Evolutionary conservation across 2,888 invertebrate species (phyloP), one percentile per base, ranked within the genome.

Genomic region (Drosophila gaucha): DNA sequence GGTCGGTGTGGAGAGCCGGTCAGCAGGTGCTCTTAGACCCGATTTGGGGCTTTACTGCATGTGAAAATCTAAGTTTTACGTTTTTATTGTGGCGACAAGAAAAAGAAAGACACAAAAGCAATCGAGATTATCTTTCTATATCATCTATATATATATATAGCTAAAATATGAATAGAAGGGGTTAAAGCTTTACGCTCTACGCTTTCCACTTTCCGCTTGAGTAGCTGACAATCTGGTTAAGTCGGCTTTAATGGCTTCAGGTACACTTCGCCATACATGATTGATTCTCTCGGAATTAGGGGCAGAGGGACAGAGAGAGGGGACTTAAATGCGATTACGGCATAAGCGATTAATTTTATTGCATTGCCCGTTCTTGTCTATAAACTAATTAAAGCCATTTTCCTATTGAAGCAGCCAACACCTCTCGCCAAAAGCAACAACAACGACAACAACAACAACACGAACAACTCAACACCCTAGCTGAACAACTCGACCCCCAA

Each of bases 271-370:
- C 51, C 22, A 71, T 85, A 78, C 85, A 78, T 82, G 87, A 87
- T 78, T 82, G 85, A 71, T 41, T 74, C 82, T 63, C 18, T n/a
- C 49, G 38, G 28, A 56, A 56, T 58, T 56, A 28, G 10, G 6
- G 6, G 12, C 8, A 8, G 8, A 2, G 9, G 8, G n/a, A 16
- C 8, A 14, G n/a, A 12, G 26, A 6, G 14, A 24, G 14, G 8
- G 49, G 16, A 3, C 26, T 46, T 64, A 68, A 80, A 84, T 84
- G 64, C 71, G 87, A 77, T 80, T 87, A 87, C 71, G 43, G 65
- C 82, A 80, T 86, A 84, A 84, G 54, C 85, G 85, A 84, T 77
- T 84, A 67, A 74, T 71, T 80, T 80, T 67, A 84, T 80, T 68
- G 66, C 69, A 73, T 70, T 65, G 60, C 41, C 39, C 52, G 20